Evolutionary conservation across 2,113 vertebrate species (phyloP).

Genomic region (Podilymbus podiceps): DNA sequence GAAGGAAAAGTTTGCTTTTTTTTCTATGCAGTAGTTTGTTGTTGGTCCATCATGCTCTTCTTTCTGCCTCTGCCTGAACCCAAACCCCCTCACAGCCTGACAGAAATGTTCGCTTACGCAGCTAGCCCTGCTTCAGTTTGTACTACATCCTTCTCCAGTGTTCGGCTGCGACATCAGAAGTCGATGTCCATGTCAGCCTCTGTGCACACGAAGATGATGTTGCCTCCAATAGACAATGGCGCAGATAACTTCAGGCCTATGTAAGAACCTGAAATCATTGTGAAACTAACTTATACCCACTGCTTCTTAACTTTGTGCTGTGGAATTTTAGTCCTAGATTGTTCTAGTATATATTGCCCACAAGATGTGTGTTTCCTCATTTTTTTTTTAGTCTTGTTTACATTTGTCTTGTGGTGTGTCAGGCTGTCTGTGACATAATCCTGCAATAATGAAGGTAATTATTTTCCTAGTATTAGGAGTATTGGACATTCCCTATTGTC

Average conservation of each 20-base stretch:
- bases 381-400: conserved; percentile 32
- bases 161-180: conserved; percentile 86
- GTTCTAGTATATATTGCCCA: conserved; percentile 54
- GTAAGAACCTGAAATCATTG: conserved; percentile 78
- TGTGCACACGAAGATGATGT: conserved; percentile 84
- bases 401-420: conserved; percentile 49
- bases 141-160: conserved; percentile 82
- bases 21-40: conserved; percentile 62
- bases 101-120: conserved; percentile 82
- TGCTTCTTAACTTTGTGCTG: conserved; percentile 69
- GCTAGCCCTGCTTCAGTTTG: conserved; percentile 83
- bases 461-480: conserved; percentile 1
- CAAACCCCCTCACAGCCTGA: conserved; percentile 81
- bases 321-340: conserved; percentile 66
- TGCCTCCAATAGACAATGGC: conserved; percentile 85
- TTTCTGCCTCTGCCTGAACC: conserved; percentile 80
- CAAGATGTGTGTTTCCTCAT: conserved; percentile 41
- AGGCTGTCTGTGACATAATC: conserved; percentile 64
- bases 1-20: conserved; percentile 61
- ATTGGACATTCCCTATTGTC: conserved; percentile 33
- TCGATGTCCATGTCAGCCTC: conserved; percentile 83
- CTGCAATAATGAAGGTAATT: conserved; percentile 16
- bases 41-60: conserved; percentile 75
- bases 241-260: conserved; percentile 85
- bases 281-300: conserved; percentile 63